phyloP scores from a whole-genome alignment of 2,797 vertebrate genomes.

The Eremophila alpestris region DNA sequence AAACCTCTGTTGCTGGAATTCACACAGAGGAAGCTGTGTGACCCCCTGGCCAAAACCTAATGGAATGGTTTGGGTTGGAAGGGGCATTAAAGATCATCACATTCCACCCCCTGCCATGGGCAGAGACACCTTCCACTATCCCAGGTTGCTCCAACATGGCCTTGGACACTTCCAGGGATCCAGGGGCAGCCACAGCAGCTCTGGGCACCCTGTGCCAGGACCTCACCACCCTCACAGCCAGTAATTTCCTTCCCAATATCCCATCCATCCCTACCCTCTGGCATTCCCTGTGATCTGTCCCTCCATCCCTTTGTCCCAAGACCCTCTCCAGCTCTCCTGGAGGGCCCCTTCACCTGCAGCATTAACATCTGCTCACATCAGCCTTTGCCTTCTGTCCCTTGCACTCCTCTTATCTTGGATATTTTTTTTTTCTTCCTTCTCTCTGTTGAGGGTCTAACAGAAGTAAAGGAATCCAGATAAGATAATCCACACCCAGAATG shows the following conservation, averaged over 20 bases:
- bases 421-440: not conserved
- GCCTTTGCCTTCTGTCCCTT: not conserved
- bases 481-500: not conserved
- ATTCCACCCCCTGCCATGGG: not conserved
- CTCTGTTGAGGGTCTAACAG: not conserved
- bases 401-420: not conserved
- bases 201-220: rapidly evolving
- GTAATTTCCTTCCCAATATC: not conserved
- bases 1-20: not conserved
- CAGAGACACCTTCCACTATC: rapidly evolving
- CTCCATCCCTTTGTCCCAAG: rapidly evolving
- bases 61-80: not conserved
- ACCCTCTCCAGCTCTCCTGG: not conserved
- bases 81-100: not conserved
- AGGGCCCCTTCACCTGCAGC: not conserved
- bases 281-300: not conserved
- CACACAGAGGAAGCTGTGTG: not conserved
- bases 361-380: not conserved
- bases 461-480: not conserved
- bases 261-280: not conserved
- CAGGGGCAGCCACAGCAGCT: not conserved
- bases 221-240: rapidly evolving
- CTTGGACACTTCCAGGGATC: not conserved
- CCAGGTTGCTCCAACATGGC: rapidly evolving
- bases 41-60: not conserved